A percentile compares a stretch with the other conserved stretches of the same genome.
Conservation (phyloP, 2,113 vertebrate genomes). For the Axis porcinus region DNA sequence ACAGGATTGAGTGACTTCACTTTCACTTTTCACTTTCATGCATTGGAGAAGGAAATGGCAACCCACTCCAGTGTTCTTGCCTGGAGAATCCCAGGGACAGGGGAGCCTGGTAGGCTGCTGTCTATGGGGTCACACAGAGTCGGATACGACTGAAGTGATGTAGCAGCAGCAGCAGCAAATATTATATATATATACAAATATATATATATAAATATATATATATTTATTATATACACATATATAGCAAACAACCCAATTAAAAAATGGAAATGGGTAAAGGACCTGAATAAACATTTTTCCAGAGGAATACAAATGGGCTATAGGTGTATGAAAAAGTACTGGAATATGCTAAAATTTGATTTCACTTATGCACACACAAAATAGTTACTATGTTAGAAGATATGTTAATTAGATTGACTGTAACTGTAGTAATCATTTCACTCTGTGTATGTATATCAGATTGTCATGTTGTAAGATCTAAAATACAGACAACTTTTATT, state of each 20-base stretch:
- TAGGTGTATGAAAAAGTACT: background rate
- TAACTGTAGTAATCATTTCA: background rate
- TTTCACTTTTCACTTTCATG: background rate
- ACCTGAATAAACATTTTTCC: background rate
- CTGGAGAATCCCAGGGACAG: background rate
- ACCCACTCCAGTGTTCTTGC: background rate
- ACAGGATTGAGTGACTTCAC: accelerated
- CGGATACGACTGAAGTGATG: accelerated
- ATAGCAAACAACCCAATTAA: background rate
- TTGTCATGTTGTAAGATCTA: background rate
- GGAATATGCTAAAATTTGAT: background rate
- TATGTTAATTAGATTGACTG: background rate
- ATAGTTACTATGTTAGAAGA: background rate
- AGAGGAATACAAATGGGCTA: background rate
- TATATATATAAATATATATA: background rate
- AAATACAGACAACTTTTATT: background rate
- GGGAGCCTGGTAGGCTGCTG: accelerated
- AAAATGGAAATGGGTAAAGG: background rate
- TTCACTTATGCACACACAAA: background rate
- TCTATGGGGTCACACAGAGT: background rate
- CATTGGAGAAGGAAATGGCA: background rate
- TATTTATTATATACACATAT: background rate
- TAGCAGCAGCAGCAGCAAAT: background rate
- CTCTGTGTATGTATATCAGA: background rate
- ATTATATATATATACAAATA: background rate